Conservation (phyloP, 2,113 vertebrate genomes). For the Cisticola juncidis region DNA sequence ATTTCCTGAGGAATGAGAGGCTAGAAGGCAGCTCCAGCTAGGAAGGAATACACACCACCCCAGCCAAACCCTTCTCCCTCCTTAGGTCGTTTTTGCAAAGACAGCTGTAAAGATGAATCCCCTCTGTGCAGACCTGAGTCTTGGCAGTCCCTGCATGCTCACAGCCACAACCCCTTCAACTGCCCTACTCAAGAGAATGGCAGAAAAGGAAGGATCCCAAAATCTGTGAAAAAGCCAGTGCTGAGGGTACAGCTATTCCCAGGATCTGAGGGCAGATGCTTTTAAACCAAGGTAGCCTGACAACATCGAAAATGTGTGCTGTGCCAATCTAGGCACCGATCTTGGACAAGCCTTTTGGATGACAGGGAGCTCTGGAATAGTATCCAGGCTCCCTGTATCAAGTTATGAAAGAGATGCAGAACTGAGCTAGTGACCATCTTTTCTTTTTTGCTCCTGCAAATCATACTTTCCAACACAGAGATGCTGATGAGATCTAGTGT, state of each 20-base stretch:
- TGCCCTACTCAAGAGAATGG: not conserved
- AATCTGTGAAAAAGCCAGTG: not conserved
- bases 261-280: not conserved
- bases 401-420: not conserved
- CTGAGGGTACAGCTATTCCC: not conserved
- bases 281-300: not conserved
- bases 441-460: not conserved
- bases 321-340: not conserved
- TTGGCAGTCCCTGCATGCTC: not conserved
- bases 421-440: not conserved
- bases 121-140: not conserved
- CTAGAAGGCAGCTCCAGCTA: not conserved
- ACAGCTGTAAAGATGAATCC: rapidly evolving
- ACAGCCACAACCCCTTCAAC: not conserved
- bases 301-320: not conserved
- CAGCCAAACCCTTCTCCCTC: not conserved
- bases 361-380: not conserved
- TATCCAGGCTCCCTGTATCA: not conserved
- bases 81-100: not conserved
- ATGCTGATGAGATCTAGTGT: not conserved
- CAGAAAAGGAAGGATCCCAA: not conserved
- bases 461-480: not conserved
- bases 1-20: not conserved
- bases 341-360: not conserved
- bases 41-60: not conserved